Conservation (phyloP, 2,888 invertebrate genomes). For the Lordiphosa andalusiaca region DNA sequence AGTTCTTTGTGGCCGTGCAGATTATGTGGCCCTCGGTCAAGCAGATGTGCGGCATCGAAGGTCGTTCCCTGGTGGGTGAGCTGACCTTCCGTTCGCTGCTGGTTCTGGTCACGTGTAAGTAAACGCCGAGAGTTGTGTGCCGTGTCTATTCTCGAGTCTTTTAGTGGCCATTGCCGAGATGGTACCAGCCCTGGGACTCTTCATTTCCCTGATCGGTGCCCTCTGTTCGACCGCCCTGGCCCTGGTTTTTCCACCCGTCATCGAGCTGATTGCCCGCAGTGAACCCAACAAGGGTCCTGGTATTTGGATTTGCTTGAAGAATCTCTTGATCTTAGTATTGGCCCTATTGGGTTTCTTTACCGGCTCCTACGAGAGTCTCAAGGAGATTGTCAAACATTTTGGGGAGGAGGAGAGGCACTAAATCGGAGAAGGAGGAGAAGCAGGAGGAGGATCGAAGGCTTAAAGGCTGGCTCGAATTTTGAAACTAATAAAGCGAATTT, state of each 20-base stretch:
- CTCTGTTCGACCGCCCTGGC: slow-evolving; percentile 93
- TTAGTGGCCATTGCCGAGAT: slow-evolving; percentile 91
- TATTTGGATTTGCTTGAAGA: slow-evolving; percentile 82
- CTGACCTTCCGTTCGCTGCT: slow-evolving; percentile 86
- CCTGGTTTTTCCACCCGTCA: slow-evolving; percentile 92
- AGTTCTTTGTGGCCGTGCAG: slow-evolving; percentile 96
- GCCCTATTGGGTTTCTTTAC: slow-evolving; percentile 87
- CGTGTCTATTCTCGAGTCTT: neutral
- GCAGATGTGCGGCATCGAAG: slow-evolving; percentile 82
- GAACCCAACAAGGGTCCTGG: slow-evolving; percentile 82
- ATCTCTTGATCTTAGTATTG: slow-evolving; percentile 84
- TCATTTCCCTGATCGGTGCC: slow-evolving; percentile 95
- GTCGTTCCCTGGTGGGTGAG: slow-evolving; percentile 84
- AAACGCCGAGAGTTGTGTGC: neutral
- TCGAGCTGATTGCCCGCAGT: slow-evolving; percentile 88
- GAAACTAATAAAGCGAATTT: neutral
- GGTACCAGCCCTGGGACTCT: slow-evolving; percentile 91
- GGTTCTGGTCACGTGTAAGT: slow-evolving; percentile 92
- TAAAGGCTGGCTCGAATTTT: slow-evolving; percentile 4
- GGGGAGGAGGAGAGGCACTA: slow-evolving; percentile 55
- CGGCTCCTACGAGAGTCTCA: slow-evolving; percentile 88
- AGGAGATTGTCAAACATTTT: slow-evolving; percentile 72
- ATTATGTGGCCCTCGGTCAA: slow-evolving; percentile 90
- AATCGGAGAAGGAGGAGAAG: slow-evolving; percentile 36
- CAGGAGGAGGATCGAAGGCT: slow-evolving; percentile 4